Percentiles rank a stretch among this genome's conserved stretches.
Evolutionary conservation across 2,113 vertebrate genomes (phyloP).

Genomic region (Aramus guarauna): DNA sequence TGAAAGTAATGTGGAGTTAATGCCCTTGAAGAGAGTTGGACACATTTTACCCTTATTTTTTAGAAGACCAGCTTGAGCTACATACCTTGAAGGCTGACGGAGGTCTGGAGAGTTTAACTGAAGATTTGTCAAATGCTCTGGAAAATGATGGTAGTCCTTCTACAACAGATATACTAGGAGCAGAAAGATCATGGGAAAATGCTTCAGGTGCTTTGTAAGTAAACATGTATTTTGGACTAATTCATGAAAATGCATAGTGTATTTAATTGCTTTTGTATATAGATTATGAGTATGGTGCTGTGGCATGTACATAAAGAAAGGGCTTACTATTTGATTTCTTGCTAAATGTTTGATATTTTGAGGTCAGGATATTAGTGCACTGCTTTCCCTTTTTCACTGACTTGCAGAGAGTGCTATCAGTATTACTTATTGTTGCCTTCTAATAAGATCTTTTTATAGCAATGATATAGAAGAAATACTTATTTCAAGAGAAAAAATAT

Average conservation of each 20-base stretch:
- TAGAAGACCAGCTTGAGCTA: conserved; percentile 70
- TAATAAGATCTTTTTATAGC: not conserved
- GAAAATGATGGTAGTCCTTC: conserved; percentile 60
- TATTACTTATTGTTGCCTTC: not conserved
- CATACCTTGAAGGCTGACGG: conserved; percentile 66
- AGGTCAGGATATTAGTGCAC: not conserved
- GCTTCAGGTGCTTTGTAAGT: conserved; percentile 75
- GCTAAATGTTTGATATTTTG: not conserved
- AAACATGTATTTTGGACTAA: not conserved
- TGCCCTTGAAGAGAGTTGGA: not conserved
- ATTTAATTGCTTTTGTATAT: not conserved
- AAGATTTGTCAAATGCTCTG: not conserved
- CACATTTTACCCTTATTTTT: not conserved
- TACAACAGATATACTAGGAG: conserved; percentile 75
- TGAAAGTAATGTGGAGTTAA: not conserved
- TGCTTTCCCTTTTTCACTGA: not conserved
- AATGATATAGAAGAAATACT: not conserved
- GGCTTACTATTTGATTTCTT: not conserved
- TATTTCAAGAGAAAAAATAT: not conserved
- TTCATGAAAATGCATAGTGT: not conserved
- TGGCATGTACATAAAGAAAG: not conserved
- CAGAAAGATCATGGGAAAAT: conserved; percentile 80
- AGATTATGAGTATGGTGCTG: too few relatives aligned
- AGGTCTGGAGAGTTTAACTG: conserved; percentile 26
- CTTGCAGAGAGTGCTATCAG: not conserved